These are phyloP conservation scores for Aphelenchoides fujianensis DNA, from an alignment of 1,140 invertebrate genomes.

Conservation along the genomic window DNA sequence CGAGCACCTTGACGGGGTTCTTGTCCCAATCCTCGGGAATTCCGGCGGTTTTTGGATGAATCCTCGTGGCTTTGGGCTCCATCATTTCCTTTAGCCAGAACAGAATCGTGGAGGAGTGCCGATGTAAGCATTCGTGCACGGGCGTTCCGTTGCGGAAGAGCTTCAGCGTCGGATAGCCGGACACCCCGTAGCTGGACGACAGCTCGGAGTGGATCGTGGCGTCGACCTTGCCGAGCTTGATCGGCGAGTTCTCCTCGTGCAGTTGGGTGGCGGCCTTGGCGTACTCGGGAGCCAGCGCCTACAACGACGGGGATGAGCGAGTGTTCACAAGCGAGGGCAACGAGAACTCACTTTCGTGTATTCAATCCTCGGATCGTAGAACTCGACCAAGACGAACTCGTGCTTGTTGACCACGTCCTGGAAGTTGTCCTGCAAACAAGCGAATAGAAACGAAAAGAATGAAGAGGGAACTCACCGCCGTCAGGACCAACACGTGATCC, in stretches of 20 bases:
- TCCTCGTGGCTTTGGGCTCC: constrained; percentile 80
- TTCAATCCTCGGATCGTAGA: constrained; percentile 74
- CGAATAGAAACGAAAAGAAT: constrained; percentile 22
- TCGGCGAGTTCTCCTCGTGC: constrained; percentile 73
- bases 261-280: constrained; percentile 87
- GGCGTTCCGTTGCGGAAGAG: constrained; percentile 84
- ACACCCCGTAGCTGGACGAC: constrained; percentile 76
- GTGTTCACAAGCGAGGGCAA: constrained; percentile 22
- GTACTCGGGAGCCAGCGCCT: constrained; percentile 68
- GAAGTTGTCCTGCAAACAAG: too few relatives aligned
- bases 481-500: constrained; percentile 59
- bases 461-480: too few relatives aligned
- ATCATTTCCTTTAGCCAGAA: constrained; percentile 93
- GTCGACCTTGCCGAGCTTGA: constrained; percentile 93
- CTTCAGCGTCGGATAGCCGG: constrained; percentile 94
- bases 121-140: constrained; percentile 82
- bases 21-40: constrained; percentile 96
- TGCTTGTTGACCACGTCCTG: constrained; percentile 54
- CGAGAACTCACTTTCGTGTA: constrained; percentile 72
- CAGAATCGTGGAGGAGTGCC: constrained; percentile 85
- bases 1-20: constrained; percentile 85
- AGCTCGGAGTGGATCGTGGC: constrained; percentile 85
- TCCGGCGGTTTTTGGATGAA: constrained; percentile 84
- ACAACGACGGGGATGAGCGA: too few relatives aligned
- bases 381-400: constrained; percentile 61